Conservation (phyloP, 2,888 invertebrate species). For the Drosophila mayaguana region DNA sequence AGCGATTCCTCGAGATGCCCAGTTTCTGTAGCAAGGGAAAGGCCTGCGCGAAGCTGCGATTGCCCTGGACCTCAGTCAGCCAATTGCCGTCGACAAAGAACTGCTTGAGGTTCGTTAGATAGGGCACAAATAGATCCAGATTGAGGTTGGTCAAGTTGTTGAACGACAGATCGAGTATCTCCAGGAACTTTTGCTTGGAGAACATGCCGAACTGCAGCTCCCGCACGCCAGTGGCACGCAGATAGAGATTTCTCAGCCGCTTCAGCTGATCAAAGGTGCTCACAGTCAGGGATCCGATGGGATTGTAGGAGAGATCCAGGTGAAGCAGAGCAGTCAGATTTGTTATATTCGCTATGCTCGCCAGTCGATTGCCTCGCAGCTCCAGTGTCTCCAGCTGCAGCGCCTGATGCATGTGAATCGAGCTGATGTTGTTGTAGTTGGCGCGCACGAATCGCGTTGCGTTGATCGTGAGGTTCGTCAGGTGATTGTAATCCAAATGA, state of each 20-base stretch:
- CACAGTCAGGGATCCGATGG: slow-evolving; percentile 81
- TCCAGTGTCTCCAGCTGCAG: slow-evolving; percentile 79
- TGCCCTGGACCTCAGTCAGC: slow-evolving; percentile 81
- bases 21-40: slow-evolving; percentile 81
- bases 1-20: slow-evolving; percentile 82
- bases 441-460: slow-evolving; percentile 82
- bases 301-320: slow-evolving; percentile 82
- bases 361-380: slow-evolving; percentile 76
- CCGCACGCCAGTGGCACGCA: slow-evolving; percentile 76
- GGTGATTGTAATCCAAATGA: slow-evolving; percentile 79
- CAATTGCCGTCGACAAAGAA: slow-evolving; percentile 83
- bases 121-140: slow-evolving; percentile 84
- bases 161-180: slow-evolving; percentile 86
- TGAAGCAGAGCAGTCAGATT: slow-evolving; percentile 74
- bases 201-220: slow-evolving; percentile 84
- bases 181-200: slow-evolving; percentile 84
- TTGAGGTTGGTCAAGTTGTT: slow-evolving; percentile 86
- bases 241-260: slow-evolving; percentile 76
- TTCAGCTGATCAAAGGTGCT: slow-evolving; percentile 83
- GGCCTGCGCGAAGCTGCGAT: slow-evolving; percentile 76
- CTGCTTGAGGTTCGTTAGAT: slow-evolving; percentile 78
- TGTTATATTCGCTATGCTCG: slow-evolving; percentile 79
- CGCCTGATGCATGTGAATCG: slow-evolving; percentile 69
- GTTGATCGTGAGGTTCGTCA: slow-evolving; percentile 79
- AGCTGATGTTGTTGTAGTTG: slow-evolving; percentile 80